Evolutionary conservation across 2,797 vertebrate species (phyloP).

Genomic region (Diplodus sargus): DNA sequence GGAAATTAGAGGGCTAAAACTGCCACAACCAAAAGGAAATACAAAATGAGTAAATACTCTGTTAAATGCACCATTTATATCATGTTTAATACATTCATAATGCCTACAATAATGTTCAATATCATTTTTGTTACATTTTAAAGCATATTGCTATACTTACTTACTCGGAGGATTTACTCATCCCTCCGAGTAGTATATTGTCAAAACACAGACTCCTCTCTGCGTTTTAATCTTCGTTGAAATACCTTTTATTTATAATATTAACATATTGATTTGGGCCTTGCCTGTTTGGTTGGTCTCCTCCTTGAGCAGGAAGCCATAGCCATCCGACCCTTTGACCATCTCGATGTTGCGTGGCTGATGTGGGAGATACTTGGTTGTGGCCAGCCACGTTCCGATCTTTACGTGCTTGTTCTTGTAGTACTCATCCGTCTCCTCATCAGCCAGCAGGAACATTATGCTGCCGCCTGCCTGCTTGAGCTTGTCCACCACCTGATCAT

Average conservation of each 20-base stretch:
- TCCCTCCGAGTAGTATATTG: too few relatives aligned
- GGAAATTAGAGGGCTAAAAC: too few relatives aligned
- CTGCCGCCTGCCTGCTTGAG: slow-evolving; percentile 84
- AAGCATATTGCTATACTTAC: too few relatives aligned
- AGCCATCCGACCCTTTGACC: slow-evolving; percentile 85
- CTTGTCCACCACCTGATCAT: slow-evolving; percentile 89
- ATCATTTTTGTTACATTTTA: too few relatives aligned
- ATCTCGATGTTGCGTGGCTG: slow-evolving; percentile 87
- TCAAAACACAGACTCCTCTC: slow-evolving; percentile 3
- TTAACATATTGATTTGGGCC: background rate
- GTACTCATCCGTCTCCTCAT: slow-evolving; percentile 85
- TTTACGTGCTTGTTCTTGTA: slow-evolving; percentile 79
- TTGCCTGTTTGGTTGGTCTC: slow-evolving; percentile 66
- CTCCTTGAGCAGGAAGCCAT: slow-evolving; percentile 90
- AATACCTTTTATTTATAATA: background rate
- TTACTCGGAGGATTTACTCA: too few relatives aligned
- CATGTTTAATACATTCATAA: too few relatives aligned
- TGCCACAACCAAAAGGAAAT: too few relatives aligned
- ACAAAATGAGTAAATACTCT: too few relatives aligned
- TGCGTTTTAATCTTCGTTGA: background rate
- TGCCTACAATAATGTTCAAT: too few relatives aligned
- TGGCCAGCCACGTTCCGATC: slow-evolving; percentile 82
- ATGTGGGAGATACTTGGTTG: slow-evolving; percentile 83
- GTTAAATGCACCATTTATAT: too few relatives aligned
- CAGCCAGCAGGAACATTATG: slow-evolving; percentile 88